These are phyloP conservation scores for Papilio demoleus DNA, from an alignment of 2,888 invertebrate species.

Conservation along the genomic window DNA sequence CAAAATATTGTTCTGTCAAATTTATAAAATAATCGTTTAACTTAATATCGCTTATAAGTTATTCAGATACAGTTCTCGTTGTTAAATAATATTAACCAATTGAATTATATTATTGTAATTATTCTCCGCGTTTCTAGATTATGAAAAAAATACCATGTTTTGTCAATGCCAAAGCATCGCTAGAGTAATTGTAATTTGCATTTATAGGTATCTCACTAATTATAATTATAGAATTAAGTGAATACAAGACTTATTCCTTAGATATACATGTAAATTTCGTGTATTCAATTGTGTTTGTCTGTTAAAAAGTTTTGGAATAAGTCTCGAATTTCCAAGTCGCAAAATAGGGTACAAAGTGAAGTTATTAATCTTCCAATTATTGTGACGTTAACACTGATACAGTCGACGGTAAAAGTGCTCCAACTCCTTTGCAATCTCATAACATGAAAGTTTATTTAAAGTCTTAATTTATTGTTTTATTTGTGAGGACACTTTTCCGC, in stretches of 20 bases:
- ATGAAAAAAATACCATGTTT: conserved; percentile 78
- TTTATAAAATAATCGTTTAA: conserved; percentile 23
- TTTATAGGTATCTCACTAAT: conserved; percentile 83
- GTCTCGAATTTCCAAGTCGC: conserved; percentile 65
- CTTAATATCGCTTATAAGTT: conserved; percentile 21
- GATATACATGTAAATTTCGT: conserved; percentile 61
- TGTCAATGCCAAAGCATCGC: conserved; percentile 84
- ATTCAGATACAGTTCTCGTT: conserved; percentile 29
- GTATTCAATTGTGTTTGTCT: conserved; percentile 68
- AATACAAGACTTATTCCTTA: conserved; percentile 82
- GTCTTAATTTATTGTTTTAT: conserved; percentile 26
- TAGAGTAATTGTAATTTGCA: conserved; percentile 82
- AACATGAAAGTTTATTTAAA: conserved; percentile 44
- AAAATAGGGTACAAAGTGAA: conserved; percentile 33
- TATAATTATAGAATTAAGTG: conserved; percentile 74
- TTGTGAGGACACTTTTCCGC: conserved; percentile 45
- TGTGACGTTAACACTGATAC: conserved; percentile 45
- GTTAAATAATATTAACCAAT: conserved; percentile 37
- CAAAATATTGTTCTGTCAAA: conserved; percentile 6
- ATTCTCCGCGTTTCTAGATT: conserved; percentile 44
- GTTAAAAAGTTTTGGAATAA: conserved; percentile 68
- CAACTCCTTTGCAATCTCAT: conserved; percentile 40
- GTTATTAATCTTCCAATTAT: conserved; percentile 44
- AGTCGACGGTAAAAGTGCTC: conserved; percentile 43
- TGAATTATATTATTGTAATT: conserved; percentile 50